These are phyloP conservation scores for Anthonomus grandis DNA, from an alignment of 1,140 invertebrate genomes.

Conservation along the genomic window DNA sequence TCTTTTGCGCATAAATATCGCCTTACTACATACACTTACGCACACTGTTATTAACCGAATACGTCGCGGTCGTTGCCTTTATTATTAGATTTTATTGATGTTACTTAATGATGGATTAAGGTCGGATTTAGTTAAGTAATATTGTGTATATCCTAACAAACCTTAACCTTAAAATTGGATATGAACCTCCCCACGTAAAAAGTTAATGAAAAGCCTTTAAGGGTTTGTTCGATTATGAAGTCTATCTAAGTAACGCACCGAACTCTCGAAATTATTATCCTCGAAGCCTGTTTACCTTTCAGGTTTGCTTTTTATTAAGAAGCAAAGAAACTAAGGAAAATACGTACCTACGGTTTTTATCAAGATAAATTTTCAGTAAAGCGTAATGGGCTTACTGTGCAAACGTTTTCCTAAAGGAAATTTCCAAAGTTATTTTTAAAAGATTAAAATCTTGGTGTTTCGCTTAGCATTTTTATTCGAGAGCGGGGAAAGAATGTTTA, in stretches of 20 bases:
- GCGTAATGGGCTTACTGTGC: slow-evolving; percentile 20
- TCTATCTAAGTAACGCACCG: slow-evolving; percentile 11
- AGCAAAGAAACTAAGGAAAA: slow-evolving; percentile 21
- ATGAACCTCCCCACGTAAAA: no score
- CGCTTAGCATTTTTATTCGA: slow-evolving; percentile 9
- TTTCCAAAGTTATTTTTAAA: slow-evolving; percentile 24
- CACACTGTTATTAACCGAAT: neutral
- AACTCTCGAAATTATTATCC: slow-evolving; percentile 22
- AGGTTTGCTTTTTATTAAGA: slow-evolving; percentile 16
- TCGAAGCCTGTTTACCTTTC: slow-evolving; percentile 11
- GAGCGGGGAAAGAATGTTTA: neutral
- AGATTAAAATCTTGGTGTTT: slow-evolving; percentile 21
- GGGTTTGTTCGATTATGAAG: slow-evolving; percentile 19
- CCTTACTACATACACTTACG: neutral
- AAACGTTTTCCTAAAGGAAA: slow-evolving; percentile 22
- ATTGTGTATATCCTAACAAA: no score
- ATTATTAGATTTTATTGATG: no score
- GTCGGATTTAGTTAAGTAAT: no score
- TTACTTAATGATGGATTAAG: no score
- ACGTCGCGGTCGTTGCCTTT: neutral
- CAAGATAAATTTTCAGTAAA: slow-evolving; percentile 24
- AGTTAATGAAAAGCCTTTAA: slow-evolving; percentile 21
- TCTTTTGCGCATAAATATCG: slow-evolving; percentile 1
- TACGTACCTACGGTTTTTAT: slow-evolving; percentile 24
- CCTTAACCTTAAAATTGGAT: no score